A percentile compares a stretch with the other conserved stretches of the same genome.
These are phyloP conservation scores for Stichopus horrens DNA, from an alignment of 53 echinoderm and acorn worm species.

Conservation along the genomic window DNA sequence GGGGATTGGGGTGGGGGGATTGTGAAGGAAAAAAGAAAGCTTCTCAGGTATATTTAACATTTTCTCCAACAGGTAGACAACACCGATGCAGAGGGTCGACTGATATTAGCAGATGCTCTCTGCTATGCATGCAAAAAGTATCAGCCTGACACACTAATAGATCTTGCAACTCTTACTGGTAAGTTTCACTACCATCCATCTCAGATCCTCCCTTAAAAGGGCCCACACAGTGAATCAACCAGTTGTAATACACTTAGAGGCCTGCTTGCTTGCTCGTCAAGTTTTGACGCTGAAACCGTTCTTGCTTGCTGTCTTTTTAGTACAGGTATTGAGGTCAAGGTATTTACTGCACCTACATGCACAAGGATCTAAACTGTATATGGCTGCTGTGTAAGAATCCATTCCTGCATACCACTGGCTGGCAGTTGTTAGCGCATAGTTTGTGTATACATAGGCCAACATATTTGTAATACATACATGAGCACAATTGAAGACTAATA, in stretches of 20 bases:
- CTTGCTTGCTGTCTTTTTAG: too few species aligned
- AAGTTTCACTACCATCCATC: background rate
- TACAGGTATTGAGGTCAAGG: too few species aligned
- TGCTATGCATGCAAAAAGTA: slow-evolving; percentile 73
- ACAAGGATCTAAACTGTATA: too few species aligned
- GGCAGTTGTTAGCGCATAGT: too few species aligned
- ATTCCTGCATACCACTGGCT: too few species aligned
- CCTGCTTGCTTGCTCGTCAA: too few species aligned
- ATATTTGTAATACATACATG: too few species aligned
- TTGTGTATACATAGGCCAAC: too few species aligned
- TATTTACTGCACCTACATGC: too few species aligned
- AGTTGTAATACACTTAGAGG: too few species aligned
- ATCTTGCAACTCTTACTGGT: slow-evolving; percentile 96
- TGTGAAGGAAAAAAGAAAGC: background rate
- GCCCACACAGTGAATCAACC: background rate
- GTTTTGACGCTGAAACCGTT: background rate
- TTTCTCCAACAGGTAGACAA: slow-evolving; percentile 73
- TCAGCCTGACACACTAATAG: slow-evolving; percentile 67
- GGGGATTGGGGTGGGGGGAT: background rate
- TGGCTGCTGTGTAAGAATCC: too few species aligned
- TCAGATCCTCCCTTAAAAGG: background rate
- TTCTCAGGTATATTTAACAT: background rate
- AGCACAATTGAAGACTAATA: too few species aligned
- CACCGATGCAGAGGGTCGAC: slow-evolving; percentile 95
- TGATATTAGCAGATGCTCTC: slow-evolving; percentile 85